Evolutionary conservation across 2,797 vertebrate genomes (phyloP).

Genomic region (Onychomys torridus): DNA sequence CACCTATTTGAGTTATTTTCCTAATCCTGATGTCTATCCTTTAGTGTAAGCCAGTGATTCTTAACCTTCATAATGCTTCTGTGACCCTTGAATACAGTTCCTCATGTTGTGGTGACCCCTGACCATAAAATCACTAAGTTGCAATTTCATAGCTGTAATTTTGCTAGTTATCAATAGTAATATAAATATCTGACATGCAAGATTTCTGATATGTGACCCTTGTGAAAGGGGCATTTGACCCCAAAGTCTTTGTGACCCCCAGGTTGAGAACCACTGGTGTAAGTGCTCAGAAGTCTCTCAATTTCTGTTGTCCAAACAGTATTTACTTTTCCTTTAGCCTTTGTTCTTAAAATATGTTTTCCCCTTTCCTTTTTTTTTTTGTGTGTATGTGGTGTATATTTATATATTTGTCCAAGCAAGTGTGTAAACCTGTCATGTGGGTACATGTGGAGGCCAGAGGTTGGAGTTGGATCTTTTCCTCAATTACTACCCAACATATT

Average conservation of each 20-base stretch:
- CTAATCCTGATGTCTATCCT: background rate
- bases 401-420: background rate
- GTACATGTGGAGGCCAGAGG: background rate
- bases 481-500: background rate
- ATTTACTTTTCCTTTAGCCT: background rate
- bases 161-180: background rate
- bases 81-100: background rate
- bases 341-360: constrained; percentile 8
- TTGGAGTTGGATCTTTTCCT: background rate
- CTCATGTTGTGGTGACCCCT: background rate
- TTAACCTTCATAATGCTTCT: background rate
- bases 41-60: background rate
- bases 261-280: background rate
- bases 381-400: background rate
- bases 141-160: background rate
- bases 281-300: background rate
- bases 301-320: constrained; percentile 32
- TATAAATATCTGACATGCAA: background rate
- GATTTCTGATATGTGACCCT: background rate
- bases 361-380: background rate
- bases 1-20: background rate
- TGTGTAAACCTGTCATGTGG: background rate
- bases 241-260: background rate
- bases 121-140: background rate
- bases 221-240: background rate